phyloP scores from a whole-genome alignment of 2,113 vertebrate species.

The Plecturocebus donacophilus region DNA sequence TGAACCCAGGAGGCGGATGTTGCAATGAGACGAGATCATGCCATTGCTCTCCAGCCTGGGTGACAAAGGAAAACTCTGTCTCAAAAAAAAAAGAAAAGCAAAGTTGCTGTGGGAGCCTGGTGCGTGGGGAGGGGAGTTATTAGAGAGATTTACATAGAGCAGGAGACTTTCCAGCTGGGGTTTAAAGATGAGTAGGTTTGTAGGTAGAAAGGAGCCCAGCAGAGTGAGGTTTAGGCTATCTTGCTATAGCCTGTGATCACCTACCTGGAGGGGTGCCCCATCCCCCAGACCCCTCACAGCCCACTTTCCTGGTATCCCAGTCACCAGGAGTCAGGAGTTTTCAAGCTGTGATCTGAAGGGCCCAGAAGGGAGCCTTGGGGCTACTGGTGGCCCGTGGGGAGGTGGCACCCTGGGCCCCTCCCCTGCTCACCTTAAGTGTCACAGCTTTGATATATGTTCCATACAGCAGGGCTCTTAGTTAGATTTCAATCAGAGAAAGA shows the following conservation, averaged over 20 bases:
- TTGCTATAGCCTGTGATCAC: not conserved
- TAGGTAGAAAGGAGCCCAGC: not conserved
- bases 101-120: not conserved
- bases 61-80: too few species aligned
- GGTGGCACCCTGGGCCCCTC: not conserved
- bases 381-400: too few species aligned
- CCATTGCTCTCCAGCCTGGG: too few species aligned
- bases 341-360: not conserved
- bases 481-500: not conserved
- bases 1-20: too few species aligned
- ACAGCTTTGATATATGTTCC: not conserved
- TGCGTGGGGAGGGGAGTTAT: rapidly evolving
- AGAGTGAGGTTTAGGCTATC: not conserved
- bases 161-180: not conserved
- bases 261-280: not conserved
- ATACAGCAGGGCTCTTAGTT: not conserved
- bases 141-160: not conserved
- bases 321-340: not conserved
- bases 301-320: not conserved
- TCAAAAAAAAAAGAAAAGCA: too few species aligned
- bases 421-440: not conserved
- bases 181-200: not conserved
- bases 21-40: too few species aligned
- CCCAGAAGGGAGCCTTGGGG: too few species aligned
- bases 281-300: too few species aligned